These are phyloP conservation scores for Callosobruchus maculatus DNA, from an alignment of 2,888 invertebrate genomes.

Conservation along the genomic window DNA sequence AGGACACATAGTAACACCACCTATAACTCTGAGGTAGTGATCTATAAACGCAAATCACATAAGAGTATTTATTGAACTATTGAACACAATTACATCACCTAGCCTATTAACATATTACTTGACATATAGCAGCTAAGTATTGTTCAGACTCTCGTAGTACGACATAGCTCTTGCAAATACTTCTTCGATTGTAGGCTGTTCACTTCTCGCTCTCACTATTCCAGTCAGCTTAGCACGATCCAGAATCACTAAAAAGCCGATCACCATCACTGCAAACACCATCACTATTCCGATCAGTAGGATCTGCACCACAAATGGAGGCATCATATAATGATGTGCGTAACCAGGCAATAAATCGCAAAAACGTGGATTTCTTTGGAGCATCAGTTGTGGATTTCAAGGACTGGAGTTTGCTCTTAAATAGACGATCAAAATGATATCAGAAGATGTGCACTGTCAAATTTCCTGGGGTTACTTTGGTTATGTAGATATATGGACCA, in stretches of 20 bases:
- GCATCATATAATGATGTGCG: slow-evolving; percentile 21
- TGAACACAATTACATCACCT: too few relatives aligned
- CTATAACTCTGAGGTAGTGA: too few relatives aligned
- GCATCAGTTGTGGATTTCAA: background rate
- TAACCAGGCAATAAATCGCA: slow-evolving; percentile 26
- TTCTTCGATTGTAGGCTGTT: slow-evolving; percentile 12
- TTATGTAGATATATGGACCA: too few relatives aligned
- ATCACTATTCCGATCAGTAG: slow-evolving; percentile 30
- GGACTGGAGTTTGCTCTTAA: too few relatives aligned
- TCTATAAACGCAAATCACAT: too few relatives aligned
- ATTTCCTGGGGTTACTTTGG: too few relatives aligned
- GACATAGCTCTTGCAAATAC: slow-evolving; percentile 13
- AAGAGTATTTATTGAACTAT: too few relatives aligned
- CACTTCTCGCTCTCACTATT: slow-evolving; percentile 29
- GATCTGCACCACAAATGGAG: slow-evolving; percentile 25
- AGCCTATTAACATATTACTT: background rate
- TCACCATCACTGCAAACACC: slow-evolving; percentile 30
- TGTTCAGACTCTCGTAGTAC: slow-evolving; percentile 12
- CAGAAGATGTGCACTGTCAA: too few relatives aligned
- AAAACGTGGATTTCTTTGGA: slow-evolving; percentile 9
- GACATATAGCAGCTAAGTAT: background rate
- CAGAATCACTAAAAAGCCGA: slow-evolving; percentile 32
- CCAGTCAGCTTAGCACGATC: slow-evolving; percentile 31
- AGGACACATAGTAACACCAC: too few relatives aligned
- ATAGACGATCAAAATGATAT: too few relatives aligned